Evolutionary conservation across 2,888 invertebrate genomes (phyloP).

Genomic region (Amblyjoppa proteus): DNA sequence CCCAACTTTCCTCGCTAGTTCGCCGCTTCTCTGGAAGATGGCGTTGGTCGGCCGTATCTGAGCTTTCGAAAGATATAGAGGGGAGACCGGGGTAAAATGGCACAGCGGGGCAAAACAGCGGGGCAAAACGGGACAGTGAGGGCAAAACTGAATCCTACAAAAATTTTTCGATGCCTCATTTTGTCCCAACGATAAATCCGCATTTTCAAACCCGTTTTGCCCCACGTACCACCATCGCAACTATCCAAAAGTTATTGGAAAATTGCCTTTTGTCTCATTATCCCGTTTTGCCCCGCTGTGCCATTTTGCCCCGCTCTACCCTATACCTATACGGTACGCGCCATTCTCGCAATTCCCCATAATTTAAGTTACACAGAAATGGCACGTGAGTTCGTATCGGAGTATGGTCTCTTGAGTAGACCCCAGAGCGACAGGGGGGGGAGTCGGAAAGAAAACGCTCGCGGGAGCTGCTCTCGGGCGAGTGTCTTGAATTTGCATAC

Average conservation of each 20-base stretch:
- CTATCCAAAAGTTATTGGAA: too few species aligned
- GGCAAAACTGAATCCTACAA: too few species aligned
- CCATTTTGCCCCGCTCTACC: not conserved
- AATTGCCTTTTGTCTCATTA: too few species aligned
- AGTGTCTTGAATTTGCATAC: conserved; percentile 76
- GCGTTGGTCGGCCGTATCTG: conserved; percentile 6
- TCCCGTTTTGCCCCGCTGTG: too few species aligned
- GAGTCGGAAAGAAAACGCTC: conserved; percentile 63
- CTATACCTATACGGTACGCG: not conserved
- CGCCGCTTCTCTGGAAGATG: conserved; percentile 44
- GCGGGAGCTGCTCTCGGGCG: conserved; percentile 65
- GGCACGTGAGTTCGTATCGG: conserved; percentile 16
- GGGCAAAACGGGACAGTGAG: too few species aligned
- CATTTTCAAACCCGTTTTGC: too few species aligned
- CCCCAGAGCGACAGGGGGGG: conserved; percentile 53
- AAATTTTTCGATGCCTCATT: too few species aligned
- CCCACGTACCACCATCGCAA: too few species aligned
- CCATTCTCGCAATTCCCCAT: conserved; percentile 22
- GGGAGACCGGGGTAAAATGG: too few species aligned
- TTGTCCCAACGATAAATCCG: too few species aligned
- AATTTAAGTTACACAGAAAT: conserved; percentile 11
- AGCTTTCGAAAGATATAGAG: not conserved
- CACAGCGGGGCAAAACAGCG: too few species aligned
- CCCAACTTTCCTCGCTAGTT: conserved; percentile 5
- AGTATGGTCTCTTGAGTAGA: conserved; percentile 17